Conservation (phyloP, 2,113 vertebrate species). For the Ochotona princeps region DNA sequence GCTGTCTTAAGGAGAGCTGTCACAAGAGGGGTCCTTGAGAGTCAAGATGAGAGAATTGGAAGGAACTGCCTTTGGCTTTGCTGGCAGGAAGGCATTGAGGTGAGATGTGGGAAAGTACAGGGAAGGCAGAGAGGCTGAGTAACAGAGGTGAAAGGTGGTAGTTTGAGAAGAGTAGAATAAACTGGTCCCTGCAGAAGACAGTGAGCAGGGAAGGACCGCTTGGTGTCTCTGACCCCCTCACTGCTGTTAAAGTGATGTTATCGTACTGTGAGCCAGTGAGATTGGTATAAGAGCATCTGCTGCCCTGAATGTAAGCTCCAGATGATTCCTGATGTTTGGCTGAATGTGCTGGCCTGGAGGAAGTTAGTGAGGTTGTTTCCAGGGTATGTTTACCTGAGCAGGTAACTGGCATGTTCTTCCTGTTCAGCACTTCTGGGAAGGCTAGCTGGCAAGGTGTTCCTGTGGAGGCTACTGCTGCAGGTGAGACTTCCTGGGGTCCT, state of each 20-base stretch:
- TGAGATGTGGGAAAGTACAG: neutral
- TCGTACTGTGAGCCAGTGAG: conserved; percentile 4
- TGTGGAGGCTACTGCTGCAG: conserved; percentile 29
- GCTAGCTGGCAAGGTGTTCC: conserved; percentile 39
- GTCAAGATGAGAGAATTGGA: conserved; percentile 37
- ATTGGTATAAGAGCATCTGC: conserved; percentile 20
- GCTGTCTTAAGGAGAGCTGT: conserved; percentile 49
- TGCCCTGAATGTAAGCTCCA: conserved; percentile 1
- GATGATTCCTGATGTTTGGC: conserved; percentile 41
- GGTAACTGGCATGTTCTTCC: conserved; percentile 19
- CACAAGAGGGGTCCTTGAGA: conserved; percentile 54
- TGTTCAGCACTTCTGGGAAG: conserved; percentile 55
- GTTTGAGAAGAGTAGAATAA: conserved; percentile 34
- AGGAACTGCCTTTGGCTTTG: conserved; percentile 59
- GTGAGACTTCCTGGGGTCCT: conserved; percentile 25
- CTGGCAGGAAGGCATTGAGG: neutral
- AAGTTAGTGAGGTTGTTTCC: neutral
- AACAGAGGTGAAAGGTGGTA: conserved; percentile 22
- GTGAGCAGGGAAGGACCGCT: neutral
- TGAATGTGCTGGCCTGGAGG: conserved; percentile 34
- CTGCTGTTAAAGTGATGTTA: conserved; percentile 35
- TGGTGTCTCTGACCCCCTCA: neutral
- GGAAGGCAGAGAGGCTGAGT: conserved; percentile 38
- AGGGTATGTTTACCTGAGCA: conserved; percentile 48
- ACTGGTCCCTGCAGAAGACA: neutral